Base-by-base conservation (phyloP, 2,113 vertebrate species). In the Alethe castanea region DNA sequence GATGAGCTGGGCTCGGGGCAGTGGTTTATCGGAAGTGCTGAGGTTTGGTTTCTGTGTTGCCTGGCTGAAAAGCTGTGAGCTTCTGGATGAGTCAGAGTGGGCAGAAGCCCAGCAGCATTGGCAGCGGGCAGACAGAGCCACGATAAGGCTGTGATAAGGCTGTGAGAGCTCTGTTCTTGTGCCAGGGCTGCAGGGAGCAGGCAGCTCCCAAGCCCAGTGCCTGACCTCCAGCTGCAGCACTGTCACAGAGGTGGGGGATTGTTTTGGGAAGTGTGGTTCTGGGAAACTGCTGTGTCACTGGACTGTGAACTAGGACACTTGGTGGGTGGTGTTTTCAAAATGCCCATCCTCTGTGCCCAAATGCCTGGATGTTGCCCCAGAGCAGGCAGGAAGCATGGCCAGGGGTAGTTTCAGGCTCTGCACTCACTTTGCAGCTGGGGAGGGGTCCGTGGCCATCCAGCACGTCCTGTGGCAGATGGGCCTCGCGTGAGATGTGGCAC, bases 251-350 rank as follows among this genome's bases (percentile, higher is more conserved):
- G 23, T 1, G 0, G 23, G 62, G 33, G 12, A 47, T 54, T 93
- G 71, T 92, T 97, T 50, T 47, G 62, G 59, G 86, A 97, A 88
- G 9, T 7, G 4, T 2, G 7, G 28, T 5, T 28, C 61, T 92
- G 94, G 80, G 91, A 92, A 94, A 74, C 47, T 59, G 67, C 56
- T 77, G 33, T n/a, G 73, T 86, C 86, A 95, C 57, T 8, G 47
- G 26, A 53, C 14, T 0, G 4, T 45, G 53, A 61, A 25, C 53
- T 61, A 35, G 76, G 72, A 54, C 12, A 12, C 20, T 57, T 35
- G 12, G 15, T 0, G 62, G 36, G 25, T 33, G 18, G 13, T 53
- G 24, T n/a, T 88, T 77, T 69, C 25, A 33, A 61, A 70, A 80
- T 11, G 8, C 7, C 38, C 17, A 6, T 83, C 73, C 31, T 72